phyloP scores from a whole-genome alignment of 1,140 invertebrate genomes.

The Babylonia areolata region DNA sequence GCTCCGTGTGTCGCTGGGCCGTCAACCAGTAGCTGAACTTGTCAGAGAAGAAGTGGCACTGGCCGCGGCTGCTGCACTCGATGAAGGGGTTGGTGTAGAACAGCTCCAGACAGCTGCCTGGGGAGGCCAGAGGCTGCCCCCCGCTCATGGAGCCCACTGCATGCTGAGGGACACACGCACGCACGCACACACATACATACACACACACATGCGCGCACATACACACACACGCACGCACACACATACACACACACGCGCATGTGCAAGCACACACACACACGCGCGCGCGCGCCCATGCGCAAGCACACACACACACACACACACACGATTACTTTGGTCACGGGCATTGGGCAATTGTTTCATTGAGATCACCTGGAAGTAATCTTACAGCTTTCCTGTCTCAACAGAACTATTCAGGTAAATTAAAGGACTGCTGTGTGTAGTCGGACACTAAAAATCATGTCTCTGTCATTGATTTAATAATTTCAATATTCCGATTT shows the following conservation, averaged over 20 bases:
- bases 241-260: not conserved
- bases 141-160: slow-evolving; percentile 93
- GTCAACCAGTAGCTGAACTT: slow-evolving; percentile 98
- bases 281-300: not conserved
- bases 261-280: not conserved
- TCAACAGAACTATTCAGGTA: too few species aligned
- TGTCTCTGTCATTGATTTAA: too few species aligned
- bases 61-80: slow-evolving; percentile 81
- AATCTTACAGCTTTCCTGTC: too few species aligned
- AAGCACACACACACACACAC: not conserved
- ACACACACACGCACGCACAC: not conserved
- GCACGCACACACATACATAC: not conserved
- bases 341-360: too few species aligned
- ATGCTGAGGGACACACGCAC: slow-evolving; percentile 58
- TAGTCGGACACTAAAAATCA: too few species aligned
- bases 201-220: not conserved
- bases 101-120: slow-evolving; percentile 95
- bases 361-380: too few species aligned
- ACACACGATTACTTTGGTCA: not conserved
- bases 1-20: slow-evolving; percentile 89
- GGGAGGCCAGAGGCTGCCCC: slow-evolving; percentile 92
- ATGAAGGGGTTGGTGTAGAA: slow-evolving; percentile 95
- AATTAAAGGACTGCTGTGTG: too few species aligned
- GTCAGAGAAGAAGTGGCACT: slow-evolving; percentile 60
- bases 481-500: too few species aligned